A percentile compares a stretch with the other conserved stretches of the same genome.
These are phyloP conservation scores for Heterochromis multidens DNA, from an alignment of 2,113 vertebrate genomes.

Conservation along the genomic window DNA sequence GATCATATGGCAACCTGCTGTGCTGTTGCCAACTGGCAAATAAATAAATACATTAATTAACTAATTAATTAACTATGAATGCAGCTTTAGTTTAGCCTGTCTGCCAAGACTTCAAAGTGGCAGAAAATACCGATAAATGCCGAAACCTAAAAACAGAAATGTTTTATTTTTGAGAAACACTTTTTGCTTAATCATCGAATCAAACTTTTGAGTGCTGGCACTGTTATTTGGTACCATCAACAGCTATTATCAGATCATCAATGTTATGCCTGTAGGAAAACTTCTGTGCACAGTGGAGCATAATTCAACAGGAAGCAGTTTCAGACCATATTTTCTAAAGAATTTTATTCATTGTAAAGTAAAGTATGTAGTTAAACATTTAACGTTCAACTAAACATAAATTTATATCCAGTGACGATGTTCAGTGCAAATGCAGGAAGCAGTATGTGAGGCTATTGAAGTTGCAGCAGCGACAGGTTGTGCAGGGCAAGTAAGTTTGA, in stretches of 20 bases:
- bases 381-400: no score
- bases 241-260: not conserved
- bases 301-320: no score
- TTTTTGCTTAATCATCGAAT: not conserved
- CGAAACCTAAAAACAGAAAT: not conserved
- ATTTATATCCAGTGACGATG: no score
- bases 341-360: no score
- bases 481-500: not conserved
- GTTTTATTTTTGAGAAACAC: not conserved
- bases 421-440: no score
- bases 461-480: not conserved
- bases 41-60: not conserved
- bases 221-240: not conserved
- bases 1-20: not conserved
- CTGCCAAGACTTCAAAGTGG: not conserved
- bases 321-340: no score
- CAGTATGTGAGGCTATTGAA: not conserved
- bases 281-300: not conserved
- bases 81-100: not conserved
- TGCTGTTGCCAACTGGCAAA: not conserved
- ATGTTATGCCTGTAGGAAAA: not conserved
- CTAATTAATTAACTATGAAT: not conserved
- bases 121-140: not conserved
- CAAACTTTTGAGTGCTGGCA: not conserved
- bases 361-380: no score